A percentile compares a stretch with the other conserved stretches of the same genome.
Evolutionary conservation across 2,888 invertebrate genomes (phyloP).

Genomic region (Hesperia comma): DNA sequence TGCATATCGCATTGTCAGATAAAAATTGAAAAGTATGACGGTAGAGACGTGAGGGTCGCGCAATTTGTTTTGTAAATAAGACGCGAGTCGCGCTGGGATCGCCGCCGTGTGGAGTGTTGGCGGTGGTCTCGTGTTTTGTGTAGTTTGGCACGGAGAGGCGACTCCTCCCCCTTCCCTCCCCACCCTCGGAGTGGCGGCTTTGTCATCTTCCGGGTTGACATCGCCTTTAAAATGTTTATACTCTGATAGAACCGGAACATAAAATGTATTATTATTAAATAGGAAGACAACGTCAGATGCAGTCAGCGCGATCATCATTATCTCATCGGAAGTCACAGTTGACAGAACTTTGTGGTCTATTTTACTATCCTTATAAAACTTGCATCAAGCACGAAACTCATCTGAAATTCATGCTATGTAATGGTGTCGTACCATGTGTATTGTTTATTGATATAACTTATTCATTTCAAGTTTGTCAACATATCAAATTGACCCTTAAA

Average conservation of each 20-base stretch:
- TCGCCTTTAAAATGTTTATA: not conserved
- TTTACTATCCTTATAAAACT: no score
- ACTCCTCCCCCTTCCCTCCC: conserved; percentile 8
- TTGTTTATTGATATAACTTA: no score
- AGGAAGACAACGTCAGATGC: no score
- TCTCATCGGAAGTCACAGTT: no score
- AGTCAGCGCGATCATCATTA: no score
- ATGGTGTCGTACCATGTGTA: no score
- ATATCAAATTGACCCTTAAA: conserved; percentile 52
- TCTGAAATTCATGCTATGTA: no score
- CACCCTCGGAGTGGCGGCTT: not conserved
- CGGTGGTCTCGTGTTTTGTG: conserved; percentile 14
- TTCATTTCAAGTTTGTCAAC: conserved; percentile 23
- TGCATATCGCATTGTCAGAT: not conserved
- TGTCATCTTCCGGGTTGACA: conserved; percentile 11
- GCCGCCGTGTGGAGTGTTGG: conserved; percentile 23
- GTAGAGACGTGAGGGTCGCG: conserved; percentile 39
- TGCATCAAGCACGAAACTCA: no score
- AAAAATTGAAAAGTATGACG: conserved; percentile 16
- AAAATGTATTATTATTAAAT: no score
- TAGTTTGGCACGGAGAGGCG: conserved; percentile 37
- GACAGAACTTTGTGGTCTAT: no score
- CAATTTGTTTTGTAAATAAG: conserved; percentile 44
- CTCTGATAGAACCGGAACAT: no score
- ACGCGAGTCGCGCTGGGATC: conserved; percentile 32